A percentile compares a stretch with the other conserved stretches of the same genome.
phyloP scores from a whole-genome alignment of 2,113 vertebrate genomes.

The Eupsittula cactorum region DNA sequence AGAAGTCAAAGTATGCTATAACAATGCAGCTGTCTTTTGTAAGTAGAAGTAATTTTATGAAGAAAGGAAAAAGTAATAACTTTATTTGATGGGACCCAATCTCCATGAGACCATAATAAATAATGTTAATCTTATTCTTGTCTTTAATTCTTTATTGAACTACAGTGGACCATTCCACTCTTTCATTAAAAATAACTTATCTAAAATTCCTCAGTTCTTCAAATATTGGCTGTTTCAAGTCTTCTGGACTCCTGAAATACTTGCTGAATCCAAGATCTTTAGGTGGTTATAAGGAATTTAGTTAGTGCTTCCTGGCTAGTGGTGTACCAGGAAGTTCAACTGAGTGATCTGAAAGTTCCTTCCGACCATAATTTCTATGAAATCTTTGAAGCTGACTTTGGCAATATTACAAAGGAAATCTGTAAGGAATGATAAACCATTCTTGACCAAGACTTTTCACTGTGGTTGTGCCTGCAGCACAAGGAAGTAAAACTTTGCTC shows the following conservation, averaged over 20 bases:
- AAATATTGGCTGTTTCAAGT: conserved; percentile 6
- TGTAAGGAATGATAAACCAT: not conserved
- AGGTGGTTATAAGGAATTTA: conserved; percentile 16
- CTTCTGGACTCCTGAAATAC: not conserved
- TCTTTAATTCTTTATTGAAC: not conserved
- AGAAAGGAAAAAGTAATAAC: not conserved
- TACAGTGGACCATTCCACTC: not conserved
- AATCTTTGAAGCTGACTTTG: conserved; percentile 48
- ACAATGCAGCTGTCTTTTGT: not conserved
- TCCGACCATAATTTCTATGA: conserved; percentile 1
- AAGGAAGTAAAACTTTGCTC: not conserved
- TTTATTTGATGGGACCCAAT: not conserved
- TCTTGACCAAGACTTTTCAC: not conserved
- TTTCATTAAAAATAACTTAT: not conserved
- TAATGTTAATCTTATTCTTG: not conserved
- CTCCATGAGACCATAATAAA: not conserved
- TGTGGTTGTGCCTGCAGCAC: not conserved
- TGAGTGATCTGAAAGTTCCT: conserved; percentile 4
- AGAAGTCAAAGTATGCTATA: not conserved
- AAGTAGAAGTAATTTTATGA: not conserved
- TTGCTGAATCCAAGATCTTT: not conserved
- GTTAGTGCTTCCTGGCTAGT: conserved; percentile 15
- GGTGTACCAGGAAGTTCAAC: not conserved
- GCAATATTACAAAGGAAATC: conserved; percentile 37
- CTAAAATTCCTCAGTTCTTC: not conserved